Evolutionary conservation across 2,888 invertebrate species (phyloP).

Genomic region (Scaptomyza caliginosa): DNA sequence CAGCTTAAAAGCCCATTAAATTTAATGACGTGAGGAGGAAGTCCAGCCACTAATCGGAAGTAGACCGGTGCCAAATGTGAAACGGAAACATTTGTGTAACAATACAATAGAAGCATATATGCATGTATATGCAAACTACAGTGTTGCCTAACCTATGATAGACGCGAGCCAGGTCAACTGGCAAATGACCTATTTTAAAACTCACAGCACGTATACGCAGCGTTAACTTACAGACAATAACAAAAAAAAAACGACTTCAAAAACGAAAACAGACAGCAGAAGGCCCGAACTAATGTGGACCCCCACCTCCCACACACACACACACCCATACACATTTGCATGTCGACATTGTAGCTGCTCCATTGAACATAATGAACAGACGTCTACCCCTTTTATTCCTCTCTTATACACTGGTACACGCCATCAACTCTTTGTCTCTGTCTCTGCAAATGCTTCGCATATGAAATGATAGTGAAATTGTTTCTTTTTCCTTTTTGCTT

Average conservation of each 20-base stretch:
- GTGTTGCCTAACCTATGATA: constrained; percentile 19
- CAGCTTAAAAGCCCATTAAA: constrained; percentile 54
- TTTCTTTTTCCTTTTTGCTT: constrained; percentile 6
- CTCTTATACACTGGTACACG: not conserved
- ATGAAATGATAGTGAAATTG: constrained; percentile 67
- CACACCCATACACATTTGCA: constrained; percentile 50
- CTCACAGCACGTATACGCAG: constrained; percentile 41
- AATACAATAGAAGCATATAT: constrained; percentile 42
- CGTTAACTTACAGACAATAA: constrained; percentile 40
- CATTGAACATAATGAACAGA: constrained; percentile 56
- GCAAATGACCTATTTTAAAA: constrained; percentile 20
- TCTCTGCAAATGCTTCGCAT: constrained; percentile 17
- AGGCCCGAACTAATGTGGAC: constrained; percentile 21
- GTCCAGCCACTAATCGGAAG: constrained; percentile 9
- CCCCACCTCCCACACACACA: constrained; percentile 38
- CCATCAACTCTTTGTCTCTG: constrained; percentile 42
- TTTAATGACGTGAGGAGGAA: constrained; percentile 34
- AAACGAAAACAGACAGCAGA: constrained; percentile 51
- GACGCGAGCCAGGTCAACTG: constrained; percentile 13
- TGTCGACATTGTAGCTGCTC: constrained; percentile 34
- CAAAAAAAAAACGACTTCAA: constrained; percentile 34
- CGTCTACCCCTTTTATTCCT: not conserved
- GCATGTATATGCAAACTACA: constrained; percentile 20
- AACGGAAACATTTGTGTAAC: constrained; percentile 42
- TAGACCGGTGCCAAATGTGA: constrained; percentile 14